Evolutionary conservation across 2,797 vertebrate species (phyloP), one percentile per base, ranked within the genome.

Genomic region (Spondyliosoma cantharus): DNA sequence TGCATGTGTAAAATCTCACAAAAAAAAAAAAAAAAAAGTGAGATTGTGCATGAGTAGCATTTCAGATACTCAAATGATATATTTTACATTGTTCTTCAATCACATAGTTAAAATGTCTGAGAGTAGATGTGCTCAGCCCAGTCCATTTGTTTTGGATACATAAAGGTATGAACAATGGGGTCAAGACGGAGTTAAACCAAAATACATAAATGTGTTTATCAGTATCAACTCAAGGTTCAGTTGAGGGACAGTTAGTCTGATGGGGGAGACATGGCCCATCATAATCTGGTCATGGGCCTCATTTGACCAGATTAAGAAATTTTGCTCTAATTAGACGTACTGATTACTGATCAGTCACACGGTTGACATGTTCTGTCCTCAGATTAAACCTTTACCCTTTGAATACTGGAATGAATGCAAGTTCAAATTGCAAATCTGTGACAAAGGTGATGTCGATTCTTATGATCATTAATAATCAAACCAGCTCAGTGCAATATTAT

Each of bases 351-450:
- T 74, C 53, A 58, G 80, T 90, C 89, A 91, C 74, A 82, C 1
- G 85, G 48, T 80, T 82, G 75, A 73, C 27, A 76, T 90, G 85
- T 89, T 67, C 65, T 27, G 2, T 86, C 71, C 77, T 67, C 60
- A 57, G 67, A 79, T 82, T 81, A 67, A 81, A 74, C 56, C 29
- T 85, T 78, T 67, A 48, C 32, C 70, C 57, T 49, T 15, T 65
- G 14, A 64, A 16, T 20, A 43, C 46, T 73, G 46, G 17, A 79
- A 61, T 64, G 7, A 17, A 76, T 48, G 3, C 14, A 45, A 29
- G 29, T 13, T 25, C 62, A 22, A 77, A 78, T 78, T 60, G 56
- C 24, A 52, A 59, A 54, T 4, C 57, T 63, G 42, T 62, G 25
- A 46, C 29, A 17, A 25, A 29, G 5, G 4, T 64, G 66, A 71